Conservation (phyloP, 2,113 vertebrate species). For the Megaleporinus macrocephalus region DNA sequence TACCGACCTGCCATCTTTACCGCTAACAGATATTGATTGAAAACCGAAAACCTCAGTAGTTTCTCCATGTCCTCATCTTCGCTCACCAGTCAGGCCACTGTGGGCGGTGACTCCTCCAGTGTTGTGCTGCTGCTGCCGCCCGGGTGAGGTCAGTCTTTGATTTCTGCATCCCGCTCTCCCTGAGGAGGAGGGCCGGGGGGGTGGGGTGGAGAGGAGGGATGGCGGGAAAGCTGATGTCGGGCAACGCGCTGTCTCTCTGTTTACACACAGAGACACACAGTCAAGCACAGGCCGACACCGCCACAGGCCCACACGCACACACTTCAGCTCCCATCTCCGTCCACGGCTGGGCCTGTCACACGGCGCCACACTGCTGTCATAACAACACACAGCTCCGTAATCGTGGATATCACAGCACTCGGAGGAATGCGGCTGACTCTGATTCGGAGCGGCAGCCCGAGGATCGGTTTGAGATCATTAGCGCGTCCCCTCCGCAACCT, state of each 20-base stretch:
- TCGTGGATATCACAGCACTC: conserved; percentile 77
- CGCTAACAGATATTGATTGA: too few relatives aligned
- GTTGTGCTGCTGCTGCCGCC: neutral
- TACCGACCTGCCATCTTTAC: too few relatives aligned
- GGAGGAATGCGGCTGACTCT: conserved; percentile 56
- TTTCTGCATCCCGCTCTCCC: neutral
- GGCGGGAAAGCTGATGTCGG: conserved; percentile 23
- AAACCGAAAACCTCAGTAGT: too few relatives aligned
- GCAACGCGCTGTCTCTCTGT: conserved; percentile 63
- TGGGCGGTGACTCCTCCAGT: neutral
- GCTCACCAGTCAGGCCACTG: neutral
- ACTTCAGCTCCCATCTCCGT: conserved; percentile 54
- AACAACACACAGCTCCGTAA: conserved; percentile 76
- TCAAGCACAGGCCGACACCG: conserved; percentile 43
- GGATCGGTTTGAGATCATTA: neutral
- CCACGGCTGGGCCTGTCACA: conserved; percentile 67
- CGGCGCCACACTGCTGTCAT: conserved; percentile 72
- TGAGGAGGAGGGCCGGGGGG: neutral
- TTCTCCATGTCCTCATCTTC: too few relatives aligned
- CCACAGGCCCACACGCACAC: conserved; percentile 34
- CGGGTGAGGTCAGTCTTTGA: conserved; percentile 8
- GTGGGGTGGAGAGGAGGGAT: neutral
- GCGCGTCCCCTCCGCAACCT: neutral
- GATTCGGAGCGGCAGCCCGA: conserved; percentile 67
- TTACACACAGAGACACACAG: conserved; percentile 72